Evolutionary conservation across 2,113 vertebrate species (phyloP), one percentile per base, ranked within the genome.

Genomic region (Hemiprocne comata): DNA sequence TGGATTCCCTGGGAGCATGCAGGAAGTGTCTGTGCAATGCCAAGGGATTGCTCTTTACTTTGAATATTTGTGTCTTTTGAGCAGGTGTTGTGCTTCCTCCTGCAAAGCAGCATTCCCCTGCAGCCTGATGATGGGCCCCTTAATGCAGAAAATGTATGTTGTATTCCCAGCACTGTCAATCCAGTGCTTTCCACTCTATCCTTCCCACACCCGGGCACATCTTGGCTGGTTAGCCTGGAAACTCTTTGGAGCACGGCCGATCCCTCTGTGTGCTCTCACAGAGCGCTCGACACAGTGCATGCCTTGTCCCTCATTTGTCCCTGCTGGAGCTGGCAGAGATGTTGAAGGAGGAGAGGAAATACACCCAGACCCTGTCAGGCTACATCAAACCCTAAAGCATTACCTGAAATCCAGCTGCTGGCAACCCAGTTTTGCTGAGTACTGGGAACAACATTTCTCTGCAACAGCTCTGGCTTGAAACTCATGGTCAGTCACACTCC

Each of bases 141-240:
- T 90, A 79, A 79, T 73, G 86, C 91, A 95, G 75, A 73, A 57
- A 69, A 83, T 0, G 9, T 50, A 61, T 62, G 58, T 57, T 90
- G 62, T 85, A 88, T 83, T 96, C 93, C 93, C 93, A 95, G 79
- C 54, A 83, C 93, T 92, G 94, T 94, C 94, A 96, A 90, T 96
- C 86, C 75, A 11, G 18, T 2, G 21, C 50, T 88, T 29, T 83
- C 67, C 2, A 0, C 72, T 70, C 79, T 0, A 0, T 85, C 46
- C n/a, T 54, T 66, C 65, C 67, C 67, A 61, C 48, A 82, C 21
- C 18, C 17, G 0, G 42, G 50, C 1, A 3, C 58, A 65, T 88
- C 91, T 70, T 73, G 83, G 54, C 58, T 93, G 65, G 53, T 87
- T 69, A 87, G 55, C 64, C 87, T 71, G 81, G 58, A 75, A 85